Base-by-base conservation (phyloP, 2,888 invertebrate genomes). In the Watsonalla binaria region DNA sequence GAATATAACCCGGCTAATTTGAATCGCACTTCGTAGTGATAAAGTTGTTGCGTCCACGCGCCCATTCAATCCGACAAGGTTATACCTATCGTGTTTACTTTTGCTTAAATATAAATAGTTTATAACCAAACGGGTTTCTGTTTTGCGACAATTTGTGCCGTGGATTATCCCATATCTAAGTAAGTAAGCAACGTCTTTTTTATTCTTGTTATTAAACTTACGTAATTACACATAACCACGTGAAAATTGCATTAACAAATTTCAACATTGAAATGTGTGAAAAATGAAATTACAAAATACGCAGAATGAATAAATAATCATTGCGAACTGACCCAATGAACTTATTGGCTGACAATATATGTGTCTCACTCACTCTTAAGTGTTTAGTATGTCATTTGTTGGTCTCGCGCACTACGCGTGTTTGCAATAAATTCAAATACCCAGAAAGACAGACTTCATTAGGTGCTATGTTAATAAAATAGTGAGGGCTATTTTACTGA, bases 261-360 rank as follows among this genome's bases (percentile, higher is more conserved):
- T 5, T 15, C 13, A 33, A 14, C n/a, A n/a, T 8, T 8, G 14
- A 9, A 49, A 11, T 14, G 14, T 49, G 48, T 15, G 37, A 39
- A 49, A 48, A 49, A 15, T 35, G 9, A 39, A 49, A 15, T 37
- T 39, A 37, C 6, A 48, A 48, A 9, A 15, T 39, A 15, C 49
- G 37, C 39, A 39, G 15, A 15, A 15, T 49, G 14, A 33, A 47
- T 15, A 6, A 24, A 11, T 0, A 11, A 34, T 47, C 13, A n/a
- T 2, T 34, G 33, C 14, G 8, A 13, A n/a, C 24, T 55, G 60
- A 54, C 56, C 51, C 49, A 24, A 51, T 58, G 60, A 56, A 54
- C 56, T 53, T 58, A 51, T 54, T 56, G 48, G 52, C 42, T 14
- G 37, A 37, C 13, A n/a, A 13, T 34, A 54, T 15, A 46, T 52